These are phyloP conservation scores for Drosophila erecta DNA, from an alignment of 1,140 invertebrate species.

Conservation along the genomic window DNA sequence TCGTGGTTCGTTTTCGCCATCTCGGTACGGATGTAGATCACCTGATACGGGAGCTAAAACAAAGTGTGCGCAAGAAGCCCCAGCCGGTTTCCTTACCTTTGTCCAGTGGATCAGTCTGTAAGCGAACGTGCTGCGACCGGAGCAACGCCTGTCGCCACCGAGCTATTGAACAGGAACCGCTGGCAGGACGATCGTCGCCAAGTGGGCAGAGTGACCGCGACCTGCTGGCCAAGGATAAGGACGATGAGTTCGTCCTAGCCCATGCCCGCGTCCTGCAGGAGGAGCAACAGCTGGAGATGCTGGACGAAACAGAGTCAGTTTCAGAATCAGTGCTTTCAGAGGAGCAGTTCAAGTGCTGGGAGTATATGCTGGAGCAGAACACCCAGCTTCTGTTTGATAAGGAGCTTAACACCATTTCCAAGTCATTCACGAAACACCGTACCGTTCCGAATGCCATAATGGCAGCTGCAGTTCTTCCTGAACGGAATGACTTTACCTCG, in stretches of 20 bases:
- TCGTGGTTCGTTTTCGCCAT: conserved; percentile 89
- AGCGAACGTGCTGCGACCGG: conserved; percentile 87
- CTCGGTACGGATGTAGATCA: conserved; percentile 89
- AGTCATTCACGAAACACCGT: conserved; percentile 86
- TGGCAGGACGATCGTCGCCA: conserved; percentile 90
- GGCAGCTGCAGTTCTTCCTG: conserved; percentile 56
- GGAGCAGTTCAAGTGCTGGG: conserved; percentile 96
- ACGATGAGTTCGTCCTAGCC: conserved; percentile 73
- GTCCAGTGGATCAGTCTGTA: conserved; percentile 84
- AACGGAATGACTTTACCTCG: conserved; percentile 71
- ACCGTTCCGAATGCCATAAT: conserved; percentile 77
- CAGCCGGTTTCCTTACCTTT: conserved; percentile 81
- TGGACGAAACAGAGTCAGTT: conserved; percentile 87
- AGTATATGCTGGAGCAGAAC: conserved; percentile 96
- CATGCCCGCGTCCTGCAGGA: conserved; percentile 85
- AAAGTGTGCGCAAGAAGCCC: conserved; percentile 87
- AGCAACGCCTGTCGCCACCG: conserved; percentile 87
- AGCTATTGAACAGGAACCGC: conserved; percentile 62
- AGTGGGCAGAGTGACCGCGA: conserved; percentile 92
- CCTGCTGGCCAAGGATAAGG: conserved; percentile 73
- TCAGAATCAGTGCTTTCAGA: conserved; percentile 89
- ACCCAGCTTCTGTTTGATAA: conserved; percentile 95
- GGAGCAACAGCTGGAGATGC: conserved; percentile 86
- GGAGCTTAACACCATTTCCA: conserved; percentile 92
- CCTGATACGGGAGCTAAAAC: conserved; percentile 90